Evolutionary conservation across 1,140 invertebrate genomes (phyloP).

Genomic region (Brachionus sp.): DNA sequence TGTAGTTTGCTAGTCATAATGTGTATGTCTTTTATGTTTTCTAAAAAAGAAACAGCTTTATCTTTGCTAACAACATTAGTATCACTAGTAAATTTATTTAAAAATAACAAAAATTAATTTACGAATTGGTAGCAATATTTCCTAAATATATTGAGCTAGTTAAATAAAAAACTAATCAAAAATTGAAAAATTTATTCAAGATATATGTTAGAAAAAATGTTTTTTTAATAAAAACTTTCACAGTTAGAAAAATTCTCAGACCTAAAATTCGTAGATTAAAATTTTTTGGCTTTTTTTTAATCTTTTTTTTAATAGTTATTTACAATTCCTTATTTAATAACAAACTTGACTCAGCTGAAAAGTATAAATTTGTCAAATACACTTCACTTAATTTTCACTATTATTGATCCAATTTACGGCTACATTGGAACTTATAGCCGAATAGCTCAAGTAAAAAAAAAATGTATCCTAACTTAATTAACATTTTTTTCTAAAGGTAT

Average conservation of each 20-base stretch:
- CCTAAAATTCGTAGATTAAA: neutral
- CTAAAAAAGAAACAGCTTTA: slow-evolving; percentile 33
- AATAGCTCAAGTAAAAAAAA: neutral
- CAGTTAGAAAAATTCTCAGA: no score
- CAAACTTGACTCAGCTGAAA: neutral
- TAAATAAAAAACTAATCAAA: no score
- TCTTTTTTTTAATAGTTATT: neutral
- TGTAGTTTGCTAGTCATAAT: slow-evolving; percentile 6
- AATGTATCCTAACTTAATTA: neutral
- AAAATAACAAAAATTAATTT: neutral
- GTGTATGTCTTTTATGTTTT: slow-evolving; percentile 32
- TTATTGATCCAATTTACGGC: slow-evolving; percentile 36
- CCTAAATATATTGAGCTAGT: no score
- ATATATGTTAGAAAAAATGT: no score
- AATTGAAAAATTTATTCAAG: no score
- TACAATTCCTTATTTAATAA: slow-evolving; percentile 16
- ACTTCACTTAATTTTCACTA: neutral
- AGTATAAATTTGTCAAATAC: neutral
- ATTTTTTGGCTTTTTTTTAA: neutral
- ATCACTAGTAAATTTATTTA: neutral
- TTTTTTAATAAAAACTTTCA: neutral
- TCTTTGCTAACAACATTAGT: neutral
- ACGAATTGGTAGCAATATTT: neutral
- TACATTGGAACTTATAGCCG: slow-evolving; percentile 4
- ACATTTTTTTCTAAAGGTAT: neutral